Base-by-base conservation (phyloP, 1,140 invertebrate species). In the Pseudobourletiella spinata region DNA sequence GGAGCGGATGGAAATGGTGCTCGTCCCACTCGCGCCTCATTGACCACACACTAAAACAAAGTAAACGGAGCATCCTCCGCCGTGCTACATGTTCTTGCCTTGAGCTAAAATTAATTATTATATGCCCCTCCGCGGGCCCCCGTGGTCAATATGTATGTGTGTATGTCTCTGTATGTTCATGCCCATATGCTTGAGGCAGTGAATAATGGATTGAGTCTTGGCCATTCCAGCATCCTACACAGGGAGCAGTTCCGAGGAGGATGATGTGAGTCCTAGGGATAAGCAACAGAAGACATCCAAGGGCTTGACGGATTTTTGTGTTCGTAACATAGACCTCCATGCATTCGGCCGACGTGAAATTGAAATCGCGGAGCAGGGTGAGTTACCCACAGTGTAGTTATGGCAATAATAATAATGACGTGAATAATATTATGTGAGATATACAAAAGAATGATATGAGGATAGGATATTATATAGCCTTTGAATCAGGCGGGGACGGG, bases 311-410 rank as follows among this genome's bases (percentile, higher is more conserved):
- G 89, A 95, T 70, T 95, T 95, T 77, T 95, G 91, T 76, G 90
- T 96, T 2, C 81, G 87, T 61, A 96, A 91, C 76, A 91, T 92
- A 42, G 86, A 87, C 57, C 89, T 95, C 72, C 85, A 92, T 72
- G 89, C 89, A 0, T 97, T 95, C 75, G 95, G 95, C 0, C 79
- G 95, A 25, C 74, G 94, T 54, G 95, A 98, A 79, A 98, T 98
- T 70, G 94, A 98, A 78, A 96, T 98, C 67, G 94, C 94, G n/a
- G 94, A 98, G 73, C 94, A 96, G 79, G 85, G 85, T 86, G 73
- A 70, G 61, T 54, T 25, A 14, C 4, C n/a, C n/a, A n/a, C n/a
- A n/a, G n/a, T n/a, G n/a, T n/a, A n/a, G n/a, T n/a, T n/a, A n/a
- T n/a, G n/a, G n/a, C n/a, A n/a, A n/a, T n/a, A n/a, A n/a, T n/a